A percentile compares a stretch with the other conserved stretches of the same genome.
These are phyloP conservation scores for Pelecanus crispus DNA, from an alignment of 2,113 vertebrate species.

Conservation along the genomic window DNA sequence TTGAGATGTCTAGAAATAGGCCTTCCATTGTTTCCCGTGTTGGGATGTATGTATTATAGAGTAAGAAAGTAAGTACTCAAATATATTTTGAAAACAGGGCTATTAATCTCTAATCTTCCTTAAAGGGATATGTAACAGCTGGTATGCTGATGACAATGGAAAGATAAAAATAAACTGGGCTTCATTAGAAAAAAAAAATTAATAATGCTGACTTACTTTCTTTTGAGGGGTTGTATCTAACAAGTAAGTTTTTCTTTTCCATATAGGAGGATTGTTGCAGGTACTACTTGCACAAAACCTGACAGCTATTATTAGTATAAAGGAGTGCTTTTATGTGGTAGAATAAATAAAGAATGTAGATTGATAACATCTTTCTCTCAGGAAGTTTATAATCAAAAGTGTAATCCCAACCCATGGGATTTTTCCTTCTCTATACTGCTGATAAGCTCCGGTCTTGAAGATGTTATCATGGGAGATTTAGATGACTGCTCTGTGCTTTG, in stretches of 20 bases:
- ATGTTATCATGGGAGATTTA: conserved; percentile 19
- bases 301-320: neutral
- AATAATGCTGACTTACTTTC: neutral
- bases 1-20: neutral
- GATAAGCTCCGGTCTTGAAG: conserved; percentile 12
- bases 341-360: neutral
- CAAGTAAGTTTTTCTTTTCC: neutral
- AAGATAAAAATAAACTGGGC: conserved; percentile 37
- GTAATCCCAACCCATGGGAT: conserved; percentile 31
- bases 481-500: neutral
- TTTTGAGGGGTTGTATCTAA: neutral
- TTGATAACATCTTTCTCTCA: conserved; percentile 25
- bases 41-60: neutral
- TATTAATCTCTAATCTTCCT: conserved; percentile 53
- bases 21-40: neutral
- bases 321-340: neutral
- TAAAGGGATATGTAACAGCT: conserved; percentile 34
- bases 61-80: neutral
- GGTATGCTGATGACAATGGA: conserved; percentile 19
- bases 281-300: neutral
- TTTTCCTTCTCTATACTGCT: conserved; percentile 11
- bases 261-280: neutral
- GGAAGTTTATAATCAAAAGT: conserved; percentile 18
- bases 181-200: neutral
- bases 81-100: conserved; percentile 26